Evolutionary conservation across 2,113 vertebrate genomes (phyloP).

Genomic region (Miniopterus natalensis): DNA sequence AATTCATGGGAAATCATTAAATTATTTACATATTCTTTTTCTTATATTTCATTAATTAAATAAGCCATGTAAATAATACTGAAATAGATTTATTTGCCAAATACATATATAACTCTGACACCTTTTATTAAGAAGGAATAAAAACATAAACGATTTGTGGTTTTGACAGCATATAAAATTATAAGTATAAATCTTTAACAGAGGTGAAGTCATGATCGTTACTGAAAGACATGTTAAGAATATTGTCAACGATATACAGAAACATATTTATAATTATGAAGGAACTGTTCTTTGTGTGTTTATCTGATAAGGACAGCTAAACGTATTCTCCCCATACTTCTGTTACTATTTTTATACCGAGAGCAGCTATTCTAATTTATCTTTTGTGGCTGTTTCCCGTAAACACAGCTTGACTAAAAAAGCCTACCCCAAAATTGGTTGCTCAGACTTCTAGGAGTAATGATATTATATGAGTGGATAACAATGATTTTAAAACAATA

Average conservation of each 20-base stretch:
- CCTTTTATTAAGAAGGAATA: conserved; percentile 20
- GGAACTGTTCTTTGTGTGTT: conserved; percentile 35
- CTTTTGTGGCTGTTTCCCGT: neutral
- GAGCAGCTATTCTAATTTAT: conserved; percentile 30
- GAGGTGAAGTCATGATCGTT: neutral
- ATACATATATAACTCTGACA: neutral
- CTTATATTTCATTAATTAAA: neutral
- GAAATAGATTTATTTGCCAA: conserved; percentile 29
- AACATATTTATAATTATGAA: conserved; percentile 19
- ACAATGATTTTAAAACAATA: neutral
- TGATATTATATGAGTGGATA: neutral
- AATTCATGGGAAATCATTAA: neutral
- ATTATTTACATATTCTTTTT: neutral
- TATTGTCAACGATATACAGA: neutral
- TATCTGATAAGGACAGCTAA: conserved; percentile 35
- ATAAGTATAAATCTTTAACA: neutral
- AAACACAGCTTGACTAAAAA: neutral
- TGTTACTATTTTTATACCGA: conserved; percentile 71
- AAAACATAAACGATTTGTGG: conserved; percentile 48
- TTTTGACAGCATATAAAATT: conserved; percentile 28
- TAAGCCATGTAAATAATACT: neutral
- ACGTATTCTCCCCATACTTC: conserved; percentile 52
- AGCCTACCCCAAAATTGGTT: neutral
- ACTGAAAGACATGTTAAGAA: neutral
- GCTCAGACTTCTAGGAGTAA: neutral